phyloP scores from a whole-genome alignment of 2,113 vertebrate species.

The Zingel zingel region DNA sequence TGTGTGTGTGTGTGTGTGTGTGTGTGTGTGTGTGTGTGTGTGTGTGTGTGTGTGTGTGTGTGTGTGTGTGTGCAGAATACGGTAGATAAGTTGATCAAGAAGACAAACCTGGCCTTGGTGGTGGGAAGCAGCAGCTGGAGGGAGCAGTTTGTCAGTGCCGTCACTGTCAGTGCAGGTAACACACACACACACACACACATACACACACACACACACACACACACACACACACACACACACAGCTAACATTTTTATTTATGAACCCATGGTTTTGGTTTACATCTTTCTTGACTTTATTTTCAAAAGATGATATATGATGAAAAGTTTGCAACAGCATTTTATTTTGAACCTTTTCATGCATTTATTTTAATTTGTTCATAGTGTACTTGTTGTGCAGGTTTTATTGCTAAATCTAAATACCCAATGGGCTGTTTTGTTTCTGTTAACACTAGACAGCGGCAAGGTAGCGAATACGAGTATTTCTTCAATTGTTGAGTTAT shows the following conservation, averaged over 20 bases:
- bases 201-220: conserved; percentile 26
- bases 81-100: conserved; percentile 90
- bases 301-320: conserved; percentile 3
- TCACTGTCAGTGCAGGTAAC: conserved; percentile 89
- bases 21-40: conserved; percentile 15
- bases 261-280: neutral
- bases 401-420: neutral
- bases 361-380: conserved; percentile 1
- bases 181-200: neutral
- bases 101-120: conserved; percentile 89
- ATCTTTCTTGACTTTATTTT: conserved; percentile 3
- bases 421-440: neutral
- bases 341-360: neutral
- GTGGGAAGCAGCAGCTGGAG: conserved; percentile 91
- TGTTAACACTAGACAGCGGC: neutral
- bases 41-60: conserved; percentile 57
- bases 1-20: conserved; percentile 58
- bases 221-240: conserved; percentile 16
- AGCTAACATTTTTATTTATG: conserved; percentile 24
- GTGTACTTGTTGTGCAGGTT: neutral
- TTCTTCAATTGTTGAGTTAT: neutral
- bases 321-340: neutral
- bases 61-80: conserved; percentile 80
- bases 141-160: conserved; percentile 89
- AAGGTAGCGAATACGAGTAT: neutral